Evolutionary conservation across 1,140 invertebrate genomes (phyloP).

Genomic region (Phymorhynchus buccinoides): DNA sequence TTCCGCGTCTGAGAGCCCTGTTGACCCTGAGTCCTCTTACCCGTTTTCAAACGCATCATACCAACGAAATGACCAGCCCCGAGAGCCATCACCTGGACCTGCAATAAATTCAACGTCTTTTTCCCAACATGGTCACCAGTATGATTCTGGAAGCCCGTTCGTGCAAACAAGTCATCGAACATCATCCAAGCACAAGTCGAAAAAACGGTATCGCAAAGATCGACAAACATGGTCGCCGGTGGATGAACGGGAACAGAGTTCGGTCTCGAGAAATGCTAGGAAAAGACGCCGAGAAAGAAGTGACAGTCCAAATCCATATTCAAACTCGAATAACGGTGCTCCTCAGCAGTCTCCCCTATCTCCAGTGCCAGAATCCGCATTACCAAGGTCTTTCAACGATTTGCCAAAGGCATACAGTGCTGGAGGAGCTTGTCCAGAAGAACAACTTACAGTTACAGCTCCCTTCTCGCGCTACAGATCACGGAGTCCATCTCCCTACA

Average conservation of each 20-base stretch:
- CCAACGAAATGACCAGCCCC: neutral
- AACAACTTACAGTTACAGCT: constrained; percentile 30
- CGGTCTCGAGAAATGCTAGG: neutral
- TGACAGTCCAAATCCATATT: neutral
- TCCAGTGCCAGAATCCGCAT: constrained; percentile 20
- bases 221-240: neutral
- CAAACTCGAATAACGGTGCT: constrained; percentile 21
- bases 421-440: neutral
- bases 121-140: neutral
- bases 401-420: constrained; percentile 49
- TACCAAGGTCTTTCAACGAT: constrained; percentile 52
- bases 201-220: constrained; percentile 12
- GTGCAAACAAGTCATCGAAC: constrained; percentile 23
- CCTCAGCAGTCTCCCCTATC: neutral
- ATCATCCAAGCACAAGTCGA: constrained; percentile 27
- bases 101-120: constrained; percentile 16
- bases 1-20: neutral
- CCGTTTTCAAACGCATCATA: neutral
- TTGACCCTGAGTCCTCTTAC: neutral
- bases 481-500: constrained; percentile 53
- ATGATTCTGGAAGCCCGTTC: constrained; percentile 25
- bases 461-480: constrained; percentile 41
- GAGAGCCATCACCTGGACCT: constrained; percentile 16
- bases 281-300: constrained; percentile 8
- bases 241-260: neutral